phyloP scores from a whole-genome alignment of 2,888 invertebrate species.

The Philereme transversata region DNA sequence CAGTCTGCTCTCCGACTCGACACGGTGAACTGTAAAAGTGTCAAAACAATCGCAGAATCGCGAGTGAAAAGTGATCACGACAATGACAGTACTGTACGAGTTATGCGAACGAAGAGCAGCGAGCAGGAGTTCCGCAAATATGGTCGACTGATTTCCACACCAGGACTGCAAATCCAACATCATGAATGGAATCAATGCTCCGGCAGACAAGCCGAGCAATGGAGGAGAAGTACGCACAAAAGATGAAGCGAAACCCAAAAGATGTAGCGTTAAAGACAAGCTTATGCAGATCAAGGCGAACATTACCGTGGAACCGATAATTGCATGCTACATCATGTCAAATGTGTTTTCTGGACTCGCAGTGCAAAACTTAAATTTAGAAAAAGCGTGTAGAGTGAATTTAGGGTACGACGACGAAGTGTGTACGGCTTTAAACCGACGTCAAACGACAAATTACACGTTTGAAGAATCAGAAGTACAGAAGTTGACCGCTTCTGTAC shows the following conservation, averaged over 20 bases:
- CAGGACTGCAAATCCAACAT: conserved; percentile 33
- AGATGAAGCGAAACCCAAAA: conserved; percentile 59
- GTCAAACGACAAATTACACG: conserved; percentile 89
- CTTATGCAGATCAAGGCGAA: conserved; percentile 81
- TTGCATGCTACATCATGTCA: conserved; percentile 88
- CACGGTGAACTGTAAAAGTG: conserved; percentile 48
- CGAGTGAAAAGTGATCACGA: conserved; percentile 42
- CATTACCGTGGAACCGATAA: conserved; percentile 88
- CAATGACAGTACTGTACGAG: conserved; percentile 27
- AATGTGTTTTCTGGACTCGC: conserved; percentile 89
- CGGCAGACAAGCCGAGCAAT: conserved; percentile 61
- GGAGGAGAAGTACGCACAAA: conserved; percentile 57
- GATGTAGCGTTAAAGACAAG: conserved; percentile 67
- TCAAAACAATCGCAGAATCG: conserved; percentile 37
- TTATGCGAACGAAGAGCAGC: conserved; percentile 36
- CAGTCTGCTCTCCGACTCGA: conserved; percentile 63
- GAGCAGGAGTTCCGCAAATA: conserved; percentile 45
- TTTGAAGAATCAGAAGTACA: conserved; percentile 86
- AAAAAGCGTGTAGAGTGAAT: conserved; percentile 94
- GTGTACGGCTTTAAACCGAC: conserved; percentile 88
- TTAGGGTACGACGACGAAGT: conserved; percentile 88
- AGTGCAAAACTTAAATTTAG: conserved; percentile 92
- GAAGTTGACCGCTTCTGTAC: conserved; percentile 82
- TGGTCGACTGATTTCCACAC: conserved; percentile 53
- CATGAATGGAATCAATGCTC: conserved; percentile 74